These are phyloP conservation scores for Erythrocercus mccallii DNA, from an alignment of 2,113 vertebrate genomes.

Conservation along the genomic window DNA sequence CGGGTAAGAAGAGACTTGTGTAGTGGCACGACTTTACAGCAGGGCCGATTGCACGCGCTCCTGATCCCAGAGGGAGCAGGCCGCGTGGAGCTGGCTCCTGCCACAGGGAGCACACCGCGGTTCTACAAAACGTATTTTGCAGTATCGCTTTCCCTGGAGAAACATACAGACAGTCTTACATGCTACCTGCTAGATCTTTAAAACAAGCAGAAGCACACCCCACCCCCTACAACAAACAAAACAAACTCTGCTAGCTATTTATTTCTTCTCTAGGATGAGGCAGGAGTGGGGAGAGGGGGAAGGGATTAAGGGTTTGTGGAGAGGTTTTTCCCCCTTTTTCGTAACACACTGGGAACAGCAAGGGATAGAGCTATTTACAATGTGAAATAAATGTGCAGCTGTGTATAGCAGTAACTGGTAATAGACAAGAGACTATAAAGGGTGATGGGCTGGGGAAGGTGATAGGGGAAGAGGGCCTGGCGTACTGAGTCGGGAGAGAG, in stretches of 20 bases:
- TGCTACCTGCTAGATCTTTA: not conserved
- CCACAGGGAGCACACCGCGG: not conserved
- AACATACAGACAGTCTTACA: not conserved
- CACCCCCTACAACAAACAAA: not conserved
- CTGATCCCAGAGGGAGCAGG: not conserved
- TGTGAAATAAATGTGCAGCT: not conserved
- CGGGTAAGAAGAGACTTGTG: not conserved
- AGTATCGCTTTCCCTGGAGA: not conserved
- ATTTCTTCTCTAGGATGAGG: not conserved
- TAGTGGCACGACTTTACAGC: not conserved
- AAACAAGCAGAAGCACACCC: not conserved
- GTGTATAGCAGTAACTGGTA: not conserved
- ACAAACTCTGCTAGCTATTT: not conserved
- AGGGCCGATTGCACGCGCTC: accelerated
- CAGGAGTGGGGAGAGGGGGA: not conserved
- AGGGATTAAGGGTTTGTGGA: not conserved
- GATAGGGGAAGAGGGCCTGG: not conserved
- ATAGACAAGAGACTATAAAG: not conserved
- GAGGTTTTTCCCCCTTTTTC: accelerated
- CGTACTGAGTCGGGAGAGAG: not conserved
- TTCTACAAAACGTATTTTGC: not conserved
- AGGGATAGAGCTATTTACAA: not conserved
- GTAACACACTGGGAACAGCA: not conserved
- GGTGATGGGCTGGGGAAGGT: not conserved
- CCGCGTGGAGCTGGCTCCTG: not conserved